Conservation (phyloP, 2,797 vertebrate species). For the Hoplostethus mediterraneus region DNA sequence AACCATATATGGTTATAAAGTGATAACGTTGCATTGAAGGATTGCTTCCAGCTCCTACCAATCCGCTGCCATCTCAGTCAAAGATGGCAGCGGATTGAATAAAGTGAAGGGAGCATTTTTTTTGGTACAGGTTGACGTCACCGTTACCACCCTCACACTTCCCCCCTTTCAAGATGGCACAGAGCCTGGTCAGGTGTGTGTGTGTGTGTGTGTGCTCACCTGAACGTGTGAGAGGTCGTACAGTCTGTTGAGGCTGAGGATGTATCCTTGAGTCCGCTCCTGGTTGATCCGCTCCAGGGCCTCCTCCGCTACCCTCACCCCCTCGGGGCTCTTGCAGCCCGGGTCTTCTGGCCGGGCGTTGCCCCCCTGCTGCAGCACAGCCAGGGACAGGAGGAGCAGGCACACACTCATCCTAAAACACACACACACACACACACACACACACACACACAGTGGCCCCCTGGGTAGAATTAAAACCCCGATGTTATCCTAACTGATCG, state of each 20-base stretch:
- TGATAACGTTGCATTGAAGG: no score
- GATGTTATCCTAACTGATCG: background rate
- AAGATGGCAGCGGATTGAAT: no score
- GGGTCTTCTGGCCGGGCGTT: constrained; percentile 27
- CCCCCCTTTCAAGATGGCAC: no score
- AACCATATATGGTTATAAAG: no score
- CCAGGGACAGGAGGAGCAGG: constrained; percentile 58
- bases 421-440: constrained; percentile 3
- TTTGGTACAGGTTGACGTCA: no score
- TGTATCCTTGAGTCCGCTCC: constrained; percentile 62
- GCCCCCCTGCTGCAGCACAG: constrained; percentile 53
- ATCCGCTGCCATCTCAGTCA: no score
- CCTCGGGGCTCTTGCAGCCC: constrained; percentile 56
- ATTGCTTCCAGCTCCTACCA: no score
- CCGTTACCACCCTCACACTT: no score
- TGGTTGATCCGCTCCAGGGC: constrained; percentile 72
- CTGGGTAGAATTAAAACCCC: background rate
- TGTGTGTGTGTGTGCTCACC: constrained; percentile 36
- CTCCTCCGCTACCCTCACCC: constrained; percentile 61
- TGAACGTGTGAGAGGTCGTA: constrained; percentile 61
- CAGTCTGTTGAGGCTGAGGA: constrained; percentile 71
- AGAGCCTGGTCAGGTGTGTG: background rate
- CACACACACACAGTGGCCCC: no score
- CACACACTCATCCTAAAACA: constrained; percentile 59
- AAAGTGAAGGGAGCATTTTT: no score